Percentiles rank a stretch among this genome's conserved stretches.
Evolutionary conservation across 2,888 invertebrate species (phyloP).

Genomic region (Oxytorus armatus): DNA sequence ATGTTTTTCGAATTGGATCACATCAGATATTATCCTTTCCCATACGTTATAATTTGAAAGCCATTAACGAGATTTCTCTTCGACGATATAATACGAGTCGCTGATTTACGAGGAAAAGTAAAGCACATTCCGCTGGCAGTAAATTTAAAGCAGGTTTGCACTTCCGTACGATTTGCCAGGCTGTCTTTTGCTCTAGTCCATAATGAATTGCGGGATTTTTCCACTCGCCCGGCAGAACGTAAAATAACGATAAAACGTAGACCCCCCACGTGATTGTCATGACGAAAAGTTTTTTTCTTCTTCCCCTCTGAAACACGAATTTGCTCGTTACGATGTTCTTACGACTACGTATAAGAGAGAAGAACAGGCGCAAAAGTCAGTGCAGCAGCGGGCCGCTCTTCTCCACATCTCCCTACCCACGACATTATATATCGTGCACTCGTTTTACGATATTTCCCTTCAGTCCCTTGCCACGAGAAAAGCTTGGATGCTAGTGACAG

Average conservation of each 20-base stretch:
- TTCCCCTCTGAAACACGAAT: conserved; percentile 27
- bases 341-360: background rate
- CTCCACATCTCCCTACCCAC: background rate
- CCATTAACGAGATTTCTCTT: too few relatives aligned
- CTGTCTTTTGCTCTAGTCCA: background rate
- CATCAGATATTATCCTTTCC: too few relatives aligned
- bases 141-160: background rate
- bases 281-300: conserved; percentile 37
- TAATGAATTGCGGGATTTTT: conserved; percentile 4
- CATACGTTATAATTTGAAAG: too few relatives aligned
- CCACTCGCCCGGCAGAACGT: background rate
- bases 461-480: too few relatives aligned
- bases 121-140: background rate
- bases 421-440: background rate
- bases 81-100: too few relatives aligned
- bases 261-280: conserved; percentile 13
- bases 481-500: conserved; percentile 24
- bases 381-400: background rate
- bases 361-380: background rate
- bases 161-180: background rate
- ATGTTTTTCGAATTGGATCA: too few relatives aligned
- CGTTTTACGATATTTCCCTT: background rate
- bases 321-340: conserved; percentile 28
- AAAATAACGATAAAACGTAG: conserved; percentile 5
- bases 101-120: too few relatives aligned